Evolutionary conservation across 1,140 invertebrate genomes (phyloP), one percentile per base, ranked within the genome.

Genomic region (Dinoponera quadriceps): DNA sequence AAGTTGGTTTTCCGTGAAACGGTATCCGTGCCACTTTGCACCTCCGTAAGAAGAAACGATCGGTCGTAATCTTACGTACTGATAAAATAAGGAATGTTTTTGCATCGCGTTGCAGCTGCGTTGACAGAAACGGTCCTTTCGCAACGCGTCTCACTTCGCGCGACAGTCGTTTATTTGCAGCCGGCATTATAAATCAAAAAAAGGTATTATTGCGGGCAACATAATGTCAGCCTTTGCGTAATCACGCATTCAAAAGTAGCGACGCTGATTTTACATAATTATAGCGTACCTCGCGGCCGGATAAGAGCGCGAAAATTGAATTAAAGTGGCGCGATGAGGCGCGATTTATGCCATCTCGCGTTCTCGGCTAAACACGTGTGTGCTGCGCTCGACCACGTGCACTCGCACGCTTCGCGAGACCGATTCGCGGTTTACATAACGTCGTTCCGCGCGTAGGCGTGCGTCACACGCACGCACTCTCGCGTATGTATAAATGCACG

Each of bases 341-440:
- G 44, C 44, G 3, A 78, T 55, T 38, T 44, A 18, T 68, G 18
- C 18, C 51, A 69, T 16, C 54, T 66, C 44, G n/a, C 54, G 51
- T 33, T 51, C 44, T 48, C 0, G 51, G 55, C 68, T 87, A 71
- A 87, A 80, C 85, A 87, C 85, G 85, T 84, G 78, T 55, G 51
- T 54, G 48, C 13, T 18, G 65, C 49, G 63, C n/a, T 54, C n/a
- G 63, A 87, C 85, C 86, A 88, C 81, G 73, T 84, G 85, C 82
- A 29, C 18, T 62, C 2, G 18, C 27, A 48, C 20, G 49, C 49
- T 33, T 44, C 38, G 77, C 48, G 22, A 81, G 33, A 11, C 27
- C 55, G 51, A 29, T 25, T 25, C 60, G 54, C 60, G 84, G 38
- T 84, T 90, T 90, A 90, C 81, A 85, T 90, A 90, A 90, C 72